phyloP scores from a whole-genome alignment of 2,888 invertebrate genomes.

The Isotomurus palustris region DNA sequence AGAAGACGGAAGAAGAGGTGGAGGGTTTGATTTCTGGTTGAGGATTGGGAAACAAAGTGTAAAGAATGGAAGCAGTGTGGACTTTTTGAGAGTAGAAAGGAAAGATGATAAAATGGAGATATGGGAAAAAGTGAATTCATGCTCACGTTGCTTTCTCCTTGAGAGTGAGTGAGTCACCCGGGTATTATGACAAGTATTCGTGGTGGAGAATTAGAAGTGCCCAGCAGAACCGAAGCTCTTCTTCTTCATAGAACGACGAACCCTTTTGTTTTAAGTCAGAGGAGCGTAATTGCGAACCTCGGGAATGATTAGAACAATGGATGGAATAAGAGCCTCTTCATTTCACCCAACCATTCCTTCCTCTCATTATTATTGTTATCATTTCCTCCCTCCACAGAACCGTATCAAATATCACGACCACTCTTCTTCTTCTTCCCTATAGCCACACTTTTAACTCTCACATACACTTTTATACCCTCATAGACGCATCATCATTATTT shows the following conservation, averaged over 20 bases:
- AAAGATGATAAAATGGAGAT: not conserved
- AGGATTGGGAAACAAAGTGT: no score
- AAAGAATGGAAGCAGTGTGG: no score
- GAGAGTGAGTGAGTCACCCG: not conserved
- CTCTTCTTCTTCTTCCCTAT: no score
- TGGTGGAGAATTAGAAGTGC: slow-evolving; percentile 6
- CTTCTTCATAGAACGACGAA: no score
- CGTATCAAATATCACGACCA: no score
- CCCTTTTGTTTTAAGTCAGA: slow-evolving; percentile 29
- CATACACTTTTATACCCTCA: no score
- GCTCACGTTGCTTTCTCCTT: slow-evolving; percentile 1
- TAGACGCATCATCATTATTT: no score
- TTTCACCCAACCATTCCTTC: not conserved
- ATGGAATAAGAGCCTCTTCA: slow-evolving; percentile 2
- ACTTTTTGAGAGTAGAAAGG: not conserved
- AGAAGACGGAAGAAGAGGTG: no score
- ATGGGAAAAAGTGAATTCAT: slow-evolving; percentile 3
- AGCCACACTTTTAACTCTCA: no score
- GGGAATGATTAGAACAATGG: slow-evolving; percentile 18
- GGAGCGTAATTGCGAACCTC: slow-evolving; percentile 32
- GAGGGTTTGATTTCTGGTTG: no score
- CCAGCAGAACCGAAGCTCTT: not conserved
- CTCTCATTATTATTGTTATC: not conserved
- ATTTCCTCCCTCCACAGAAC: no score
- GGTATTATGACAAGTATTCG: not conserved